Evolutionary conservation across 2,113 vertebrate genomes (phyloP), one percentile per base, ranked within the genome.

Genomic region (Megalops atlanticus): DNA sequence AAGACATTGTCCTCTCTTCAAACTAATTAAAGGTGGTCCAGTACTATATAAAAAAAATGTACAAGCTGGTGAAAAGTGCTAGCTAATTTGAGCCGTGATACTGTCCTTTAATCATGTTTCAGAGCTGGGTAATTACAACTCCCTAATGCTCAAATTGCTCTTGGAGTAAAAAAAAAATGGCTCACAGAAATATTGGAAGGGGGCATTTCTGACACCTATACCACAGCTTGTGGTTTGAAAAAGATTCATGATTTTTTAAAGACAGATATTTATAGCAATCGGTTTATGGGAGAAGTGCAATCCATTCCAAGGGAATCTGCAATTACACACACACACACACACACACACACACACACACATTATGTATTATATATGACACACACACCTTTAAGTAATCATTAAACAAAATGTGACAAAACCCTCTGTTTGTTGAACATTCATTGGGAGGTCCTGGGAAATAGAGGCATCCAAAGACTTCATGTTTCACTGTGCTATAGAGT

Each of bases 11-110:
- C n/a, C 72, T 40, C 24, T 1, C 27, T 49, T 40, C 35, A 27
- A 71, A 35, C 69, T 49, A 72, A 73, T 73, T 81, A 81, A 69
- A 21, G 1, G 27, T 11, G 72, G 21, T 45, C 24, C 35, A 39
- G 38, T 12, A 74, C 45, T 21, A n/a, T 4, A 77, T 77, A 24
- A 27, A n/a, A n/a, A n/a, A 64, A 45, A 49, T 40, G 39, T 40
- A 31, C 68, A 8, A 64, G 39, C 18, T 76, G 31, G 11, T 76
- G 21, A 75, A 45, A 35, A 35, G 36, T 54, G 27, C 6, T 12
- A 8, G 36, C 52, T 78, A 18, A 74, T 80, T 73, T 40, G 39
- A n/a, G 40, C 72, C 15, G 27, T 74, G 39, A 74, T 27, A 43
- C 40, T 39, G 15, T 35, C 15, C 49, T 64, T 33, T 58, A 68